These are phyloP conservation scores for Potamilus streckersoni DNA, from an alignment of 1,140 invertebrate species.

Conservation along the genomic window DNA sequence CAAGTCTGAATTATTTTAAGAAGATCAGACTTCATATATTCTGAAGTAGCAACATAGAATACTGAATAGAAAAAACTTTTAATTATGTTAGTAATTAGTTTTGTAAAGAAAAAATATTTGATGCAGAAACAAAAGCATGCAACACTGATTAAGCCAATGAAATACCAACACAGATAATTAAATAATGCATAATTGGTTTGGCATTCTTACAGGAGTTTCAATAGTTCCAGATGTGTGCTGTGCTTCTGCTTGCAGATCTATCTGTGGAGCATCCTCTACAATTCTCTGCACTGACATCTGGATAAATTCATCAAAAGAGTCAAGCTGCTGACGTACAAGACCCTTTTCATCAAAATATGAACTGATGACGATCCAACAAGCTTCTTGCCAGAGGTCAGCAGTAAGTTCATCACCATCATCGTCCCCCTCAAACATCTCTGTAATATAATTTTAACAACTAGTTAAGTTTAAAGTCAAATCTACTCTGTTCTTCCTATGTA, in stretches of 20 bases:
- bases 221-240: conserved; percentile 94
- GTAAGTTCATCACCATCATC: conserved; percentile 81
- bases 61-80: too few species aligned
- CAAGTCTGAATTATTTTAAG: too few species aligned
- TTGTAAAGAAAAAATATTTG: too few species aligned
- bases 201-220: conserved; percentile 82
- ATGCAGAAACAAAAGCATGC: too few species aligned
- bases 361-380: conserved; percentile 99
- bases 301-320: conserved; percentile 99
- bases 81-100: too few species aligned
- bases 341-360: conserved; percentile 99
- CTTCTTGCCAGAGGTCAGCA: conserved; percentile 97
- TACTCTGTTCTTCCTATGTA: neutral
- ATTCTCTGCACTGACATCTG: conserved; percentile 99
- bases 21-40: too few species aligned
- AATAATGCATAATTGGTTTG: too few species aligned
- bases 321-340: conserved; percentile 97
- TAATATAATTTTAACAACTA: conserved; percentile 1
- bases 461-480: neutral
- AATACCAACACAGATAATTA: too few species aligned
- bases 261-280: conserved; percentile 97
- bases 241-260: conserved; percentile 97
- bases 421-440: conserved; percentile 44
- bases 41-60: too few species aligned
- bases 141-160: too few species aligned